phyloP scores from a whole-genome alignment of 1,140 invertebrate genomes.

The Stegodyphus mimosarum region DNA sequence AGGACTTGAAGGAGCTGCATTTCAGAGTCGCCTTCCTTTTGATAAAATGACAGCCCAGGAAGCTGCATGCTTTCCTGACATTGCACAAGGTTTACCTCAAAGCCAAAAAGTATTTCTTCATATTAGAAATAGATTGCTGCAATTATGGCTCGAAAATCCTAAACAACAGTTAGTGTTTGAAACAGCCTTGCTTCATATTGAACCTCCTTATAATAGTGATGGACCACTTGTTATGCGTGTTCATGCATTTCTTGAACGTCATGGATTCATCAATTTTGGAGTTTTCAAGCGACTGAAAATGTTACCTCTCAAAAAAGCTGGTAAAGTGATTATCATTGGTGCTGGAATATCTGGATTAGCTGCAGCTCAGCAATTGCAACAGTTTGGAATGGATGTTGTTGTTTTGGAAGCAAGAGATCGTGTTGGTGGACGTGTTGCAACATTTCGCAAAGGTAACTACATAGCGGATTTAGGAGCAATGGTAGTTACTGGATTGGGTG shows the following conservation, averaged over 20 bases:
- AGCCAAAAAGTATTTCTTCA: conserved; percentile 92
- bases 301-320: conserved; percentile 77
- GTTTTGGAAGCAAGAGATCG: conserved; percentile 94
- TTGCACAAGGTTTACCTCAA: conserved; percentile 81
- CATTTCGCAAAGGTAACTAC: conserved; percentile 93
- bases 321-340: conserved; percentile 94
- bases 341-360: conserved; percentile 94
- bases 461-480: conserved; percentile 90
- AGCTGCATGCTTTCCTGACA: conserved; percentile 92
- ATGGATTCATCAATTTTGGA: conserved; percentile 99
- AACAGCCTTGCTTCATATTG: conserved; percentile 82
- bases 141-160: conserved; percentile 96
- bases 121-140: conserved; percentile 92
- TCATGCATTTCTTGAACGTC: conserved; percentile 92
- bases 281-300: conserved; percentile 88
- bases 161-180: conserved; percentile 90
- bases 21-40: conserved; percentile 89
- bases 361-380: conserved; percentile 92
- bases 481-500: conserved; percentile 77
- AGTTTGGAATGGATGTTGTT: conserved; percentile 96
- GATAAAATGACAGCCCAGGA: conserved; percentile 95
- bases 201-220: conserved; percentile 84
- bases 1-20: conserved; percentile 87
- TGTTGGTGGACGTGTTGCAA: conserved; percentile 95
- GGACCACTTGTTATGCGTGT: conserved; percentile 83